Conservation (phyloP, 35 echinoderm and acorn worm species). For the Ophioderma brevispina region DNA sequence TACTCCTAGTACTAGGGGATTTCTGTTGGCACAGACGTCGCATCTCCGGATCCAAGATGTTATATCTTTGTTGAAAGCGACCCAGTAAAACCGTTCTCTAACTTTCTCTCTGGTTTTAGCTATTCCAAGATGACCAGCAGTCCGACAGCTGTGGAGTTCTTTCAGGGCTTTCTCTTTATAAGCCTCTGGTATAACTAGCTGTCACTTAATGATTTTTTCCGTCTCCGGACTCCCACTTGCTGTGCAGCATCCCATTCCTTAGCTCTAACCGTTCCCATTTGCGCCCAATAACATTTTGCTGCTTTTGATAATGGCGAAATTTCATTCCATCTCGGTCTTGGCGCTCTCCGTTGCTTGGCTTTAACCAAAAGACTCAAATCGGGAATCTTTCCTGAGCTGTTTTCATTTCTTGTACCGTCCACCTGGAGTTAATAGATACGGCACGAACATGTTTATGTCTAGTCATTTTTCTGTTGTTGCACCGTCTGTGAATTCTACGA, state of each 20-base stretch:
- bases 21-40: neutral
- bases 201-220: neutral
- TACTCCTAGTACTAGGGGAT: neutral
- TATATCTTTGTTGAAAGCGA: conserved; percentile 6
- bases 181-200: neutral
- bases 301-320: neutral
- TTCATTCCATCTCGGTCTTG: neutral
- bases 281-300: neutral
- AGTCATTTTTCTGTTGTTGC: neutral
- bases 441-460: neutral
- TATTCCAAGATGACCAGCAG: neutral
- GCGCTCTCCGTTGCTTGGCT: neutral
- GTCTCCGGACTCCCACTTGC: neutral
- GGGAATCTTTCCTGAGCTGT: neutral
- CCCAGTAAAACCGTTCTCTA: neutral
- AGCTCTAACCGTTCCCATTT: neutral
- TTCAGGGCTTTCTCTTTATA: neutral
- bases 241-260: neutral
- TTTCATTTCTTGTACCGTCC: neutral
- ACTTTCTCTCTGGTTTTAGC: neutral
- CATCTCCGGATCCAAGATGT: conserved; percentile 4
- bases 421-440: neutral
- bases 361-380: neutral
- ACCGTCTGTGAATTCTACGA: neutral
- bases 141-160: neutral